Evolutionary conservation across 2,797 vertebrate genomes (phyloP).

Genomic region (Lycodopsis pacificus): DNA sequence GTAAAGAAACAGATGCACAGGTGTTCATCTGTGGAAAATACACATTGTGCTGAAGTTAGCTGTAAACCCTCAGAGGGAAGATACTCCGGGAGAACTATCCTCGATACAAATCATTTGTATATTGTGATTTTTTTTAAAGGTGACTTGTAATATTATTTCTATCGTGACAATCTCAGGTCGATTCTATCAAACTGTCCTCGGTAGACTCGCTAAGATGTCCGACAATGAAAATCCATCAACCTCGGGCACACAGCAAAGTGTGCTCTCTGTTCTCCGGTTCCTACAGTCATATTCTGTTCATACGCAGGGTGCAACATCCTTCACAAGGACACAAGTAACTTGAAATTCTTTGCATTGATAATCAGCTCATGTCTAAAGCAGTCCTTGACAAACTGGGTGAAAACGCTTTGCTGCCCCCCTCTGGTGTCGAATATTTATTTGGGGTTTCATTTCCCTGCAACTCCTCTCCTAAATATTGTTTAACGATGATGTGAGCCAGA

Average conservation of each 20-base stretch:
- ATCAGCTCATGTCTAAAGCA: constrained; percentile 41
- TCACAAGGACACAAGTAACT: constrained; percentile 29
- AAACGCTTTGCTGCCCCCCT: constrained; percentile 54
- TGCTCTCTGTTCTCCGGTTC: neutral
- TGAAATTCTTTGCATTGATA: constrained; percentile 39
- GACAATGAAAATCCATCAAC: neutral
- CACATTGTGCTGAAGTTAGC: neutral
- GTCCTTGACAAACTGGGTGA: constrained; percentile 42
- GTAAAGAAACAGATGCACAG: constrained; percentile 12
- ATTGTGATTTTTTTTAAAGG: constrained; percentile 3
- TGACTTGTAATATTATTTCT: neutral
- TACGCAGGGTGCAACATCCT: constrained; percentile 4
- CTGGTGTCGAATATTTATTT: constrained; percentile 48
- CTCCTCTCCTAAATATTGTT: constrained; percentile 1
- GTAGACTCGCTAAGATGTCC: neutral
- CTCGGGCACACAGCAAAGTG: neutral
- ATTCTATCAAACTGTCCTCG: neutral
- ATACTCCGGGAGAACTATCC: neutral
- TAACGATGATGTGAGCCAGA: neutral
- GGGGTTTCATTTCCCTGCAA: constrained; percentile 2
- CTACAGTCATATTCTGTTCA: neutral
- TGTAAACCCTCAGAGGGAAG: neutral
- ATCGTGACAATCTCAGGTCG: neutral
- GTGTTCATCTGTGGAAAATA: neutral
- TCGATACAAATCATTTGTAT: neutral